Conservation (phyloP, 1,140 invertebrate species). For the Thaumatotibia leucotreta region DNA sequence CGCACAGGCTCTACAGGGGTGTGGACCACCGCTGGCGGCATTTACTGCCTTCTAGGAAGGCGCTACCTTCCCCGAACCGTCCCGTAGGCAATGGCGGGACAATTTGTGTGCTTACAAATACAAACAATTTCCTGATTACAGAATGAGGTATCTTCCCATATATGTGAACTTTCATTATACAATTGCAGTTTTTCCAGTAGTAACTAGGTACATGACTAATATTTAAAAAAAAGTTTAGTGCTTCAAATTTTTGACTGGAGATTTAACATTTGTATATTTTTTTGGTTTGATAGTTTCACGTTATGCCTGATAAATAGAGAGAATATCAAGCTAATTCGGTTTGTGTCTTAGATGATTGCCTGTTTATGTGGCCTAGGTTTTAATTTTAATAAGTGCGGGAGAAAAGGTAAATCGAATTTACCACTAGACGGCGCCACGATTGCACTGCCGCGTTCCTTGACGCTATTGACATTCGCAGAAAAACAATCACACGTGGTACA, state of each 20-base stretch:
- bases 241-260: no score
- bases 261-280: no score
- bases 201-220: no score
- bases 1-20: conserved; percentile 36
- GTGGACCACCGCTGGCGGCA: conserved; percentile 43
- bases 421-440: conserved; percentile 67
- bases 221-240: no score
- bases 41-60: conserved; percentile 63
- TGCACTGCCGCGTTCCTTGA: conserved; percentile 55
- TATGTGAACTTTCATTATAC: background rate
- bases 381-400: conserved; percentile 61
- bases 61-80: conserved; percentile 57
- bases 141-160: background rate
- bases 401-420: conserved; percentile 61
- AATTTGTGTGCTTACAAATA: conserved; percentile 20
- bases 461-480: conserved; percentile 72
- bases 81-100: conserved; percentile 29
- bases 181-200: no score
- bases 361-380: conserved; percentile 1
- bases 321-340: no score
- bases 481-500: conserved; percentile 71
- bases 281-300: no score
- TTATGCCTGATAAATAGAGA: no score
- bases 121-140: conserved; percentile 22
- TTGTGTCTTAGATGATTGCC: no score